A percentile compares a stretch with the other conserved stretches of the same genome.
These are phyloP conservation scores for Monopis laevigella DNA, from an alignment of 2,888 invertebrate species.

Conservation along the genomic window DNA sequence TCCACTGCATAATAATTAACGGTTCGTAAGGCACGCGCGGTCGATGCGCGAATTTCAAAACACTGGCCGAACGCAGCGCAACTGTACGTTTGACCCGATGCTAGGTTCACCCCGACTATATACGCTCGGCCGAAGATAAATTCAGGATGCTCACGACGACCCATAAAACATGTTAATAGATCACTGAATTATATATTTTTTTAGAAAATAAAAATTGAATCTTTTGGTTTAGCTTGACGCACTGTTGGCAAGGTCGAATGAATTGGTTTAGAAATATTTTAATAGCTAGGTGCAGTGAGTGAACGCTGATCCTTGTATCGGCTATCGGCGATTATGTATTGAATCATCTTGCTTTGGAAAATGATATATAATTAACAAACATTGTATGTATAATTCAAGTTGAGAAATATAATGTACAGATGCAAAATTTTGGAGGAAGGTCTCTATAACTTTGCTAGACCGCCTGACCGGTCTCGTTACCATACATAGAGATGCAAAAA, in stretches of 20 bases:
- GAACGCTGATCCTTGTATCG: too few relatives aligned
- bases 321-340: too few relatives aligned
- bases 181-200: constrained; percentile 7
- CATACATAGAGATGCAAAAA: too few relatives aligned
- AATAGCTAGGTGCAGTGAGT: too few relatives aligned
- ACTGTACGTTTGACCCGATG: constrained; percentile 29
- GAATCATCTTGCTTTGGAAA: too few relatives aligned
- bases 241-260: too few relatives aligned
- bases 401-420: not conserved
- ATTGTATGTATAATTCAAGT: not conserved
- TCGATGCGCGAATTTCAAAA: constrained; percentile 26
- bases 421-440: too few relatives aligned
- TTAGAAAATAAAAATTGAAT: too few relatives aligned
- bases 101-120: constrained; percentile 29
- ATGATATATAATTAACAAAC: not conserved
- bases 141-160: not conserved
- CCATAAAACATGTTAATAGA: constrained; percentile 9
- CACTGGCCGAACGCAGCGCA: constrained; percentile 28
- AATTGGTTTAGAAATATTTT: too few relatives aligned
- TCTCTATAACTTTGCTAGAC: too few relatives aligned
- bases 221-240: too few relatives aligned
- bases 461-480: too few relatives aligned
- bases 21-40: constrained; percentile 9
- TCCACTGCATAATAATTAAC: constrained; percentile 15
- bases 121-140: constrained; percentile 27